phyloP scores from a whole-genome alignment of 2,888 invertebrate species.

The Tenthredo notha region DNA sequence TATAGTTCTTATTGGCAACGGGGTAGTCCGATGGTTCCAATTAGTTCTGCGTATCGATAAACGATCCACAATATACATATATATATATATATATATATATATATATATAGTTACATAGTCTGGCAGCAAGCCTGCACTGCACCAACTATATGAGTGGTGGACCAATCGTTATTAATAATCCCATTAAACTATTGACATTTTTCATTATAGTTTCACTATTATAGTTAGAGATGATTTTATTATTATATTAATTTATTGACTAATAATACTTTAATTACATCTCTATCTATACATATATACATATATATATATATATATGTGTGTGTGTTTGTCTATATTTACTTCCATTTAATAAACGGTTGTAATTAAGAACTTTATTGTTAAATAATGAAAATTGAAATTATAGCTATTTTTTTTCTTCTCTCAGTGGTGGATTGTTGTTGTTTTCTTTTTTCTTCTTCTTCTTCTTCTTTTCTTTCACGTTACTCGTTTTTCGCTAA shows the following conservation, averaged over 20 bases:
- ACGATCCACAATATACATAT: neutral
- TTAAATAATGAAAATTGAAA: neutral
- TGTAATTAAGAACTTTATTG: neutral
- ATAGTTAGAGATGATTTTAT: neutral
- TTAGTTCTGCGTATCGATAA: conserved; percentile 37
- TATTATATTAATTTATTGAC: conserved; percentile 1
- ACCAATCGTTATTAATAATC: conserved; percentile 34
- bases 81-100: neutral
- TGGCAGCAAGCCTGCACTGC: neutral
- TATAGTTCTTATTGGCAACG: neutral
- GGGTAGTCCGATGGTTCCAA: conserved; percentile 1
- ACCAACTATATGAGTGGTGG: neutral
- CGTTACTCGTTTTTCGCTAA: neutral
- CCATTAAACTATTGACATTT: conserved; percentile 19
- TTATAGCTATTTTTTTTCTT: too few species aligned
- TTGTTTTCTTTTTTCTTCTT: neutral
- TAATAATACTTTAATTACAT: neutral
- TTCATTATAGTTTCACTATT: conserved; percentile 3
- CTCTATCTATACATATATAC: neutral
- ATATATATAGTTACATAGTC: neutral
- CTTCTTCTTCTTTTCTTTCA: conserved; percentile 12
- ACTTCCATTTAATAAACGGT: neutral
- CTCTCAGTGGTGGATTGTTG: neutral
- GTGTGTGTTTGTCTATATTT: neutral
- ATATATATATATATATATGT: neutral